A percentile compares a stretch with the other conserved stretches of the same genome.
Evolutionary conservation across 2,888 invertebrate species (phyloP).

Genomic region (Acleris laterana): DNA sequence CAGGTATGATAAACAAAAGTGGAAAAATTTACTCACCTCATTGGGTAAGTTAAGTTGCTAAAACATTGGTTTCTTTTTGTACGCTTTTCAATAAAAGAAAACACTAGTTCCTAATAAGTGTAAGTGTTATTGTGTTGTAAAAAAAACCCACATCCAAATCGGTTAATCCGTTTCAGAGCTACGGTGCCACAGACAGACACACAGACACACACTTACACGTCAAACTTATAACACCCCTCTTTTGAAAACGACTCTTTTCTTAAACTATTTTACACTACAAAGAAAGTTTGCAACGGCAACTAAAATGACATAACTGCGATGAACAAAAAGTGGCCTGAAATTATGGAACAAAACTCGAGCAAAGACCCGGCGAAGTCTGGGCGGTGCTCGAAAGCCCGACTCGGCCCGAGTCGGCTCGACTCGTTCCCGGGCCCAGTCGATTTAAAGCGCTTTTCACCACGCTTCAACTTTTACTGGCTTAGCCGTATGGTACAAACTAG

Average conservation of each 20-base stretch:
- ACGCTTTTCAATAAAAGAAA: no score
- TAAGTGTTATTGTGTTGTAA: no score
- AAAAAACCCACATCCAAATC: no score
- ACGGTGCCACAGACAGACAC: no score
- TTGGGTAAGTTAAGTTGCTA: no score
- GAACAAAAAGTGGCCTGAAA: constrained; percentile 30
- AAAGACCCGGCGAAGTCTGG: constrained; percentile 13
- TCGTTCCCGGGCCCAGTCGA: constrained; percentile 19
- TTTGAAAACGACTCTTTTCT: neutral
- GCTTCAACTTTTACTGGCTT: constrained; percentile 19
- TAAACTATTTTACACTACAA: neutral
- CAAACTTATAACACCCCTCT: no score
- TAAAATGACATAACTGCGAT: constrained; percentile 21
- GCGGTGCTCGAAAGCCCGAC: constrained; percentile 17
- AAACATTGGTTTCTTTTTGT: no score
- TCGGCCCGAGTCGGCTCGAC: constrained; percentile 20
- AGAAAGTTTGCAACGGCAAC: neutral
- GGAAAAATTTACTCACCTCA: no score
- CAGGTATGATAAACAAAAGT: no score
- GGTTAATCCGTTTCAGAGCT: no score
- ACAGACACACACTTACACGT: no score
- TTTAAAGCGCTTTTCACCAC: constrained; percentile 36
- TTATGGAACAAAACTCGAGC: constrained; percentile 22
- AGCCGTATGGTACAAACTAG: constrained; percentile 8
- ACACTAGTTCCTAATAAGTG: no score